Evolutionary conservation across 2,888 invertebrate species (phyloP), one percentile per base, ranked within the genome.

Genomic region (Drosophila putrida): DNA sequence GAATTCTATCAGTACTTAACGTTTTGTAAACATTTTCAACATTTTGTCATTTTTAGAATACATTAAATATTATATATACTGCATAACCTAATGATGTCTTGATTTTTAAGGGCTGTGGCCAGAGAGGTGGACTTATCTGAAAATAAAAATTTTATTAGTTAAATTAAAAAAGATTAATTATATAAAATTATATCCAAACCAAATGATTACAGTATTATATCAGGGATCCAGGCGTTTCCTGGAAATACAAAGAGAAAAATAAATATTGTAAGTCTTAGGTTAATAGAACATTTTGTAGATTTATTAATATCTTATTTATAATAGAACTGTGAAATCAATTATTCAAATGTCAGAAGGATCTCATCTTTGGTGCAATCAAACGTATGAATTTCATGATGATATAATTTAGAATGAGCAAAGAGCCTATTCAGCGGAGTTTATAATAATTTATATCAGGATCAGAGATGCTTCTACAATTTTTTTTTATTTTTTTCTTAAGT

Each of bases 161-260:
- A 5, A 33, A 15, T 13, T 3, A 1, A 39, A 38, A 25, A 36
- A 27, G 27, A 25, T 20, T n/a, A n/a, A n/a, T 11, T 6, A 4
- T 28, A 9, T 4, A 55, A 28, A 36, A 43, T 50, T 33, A 2
- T 67, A 55, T 20, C 46, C 71, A 72, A 72, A 72, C 71, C 71
- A 74, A 36, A 8, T 35, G 5, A 41, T 20, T 25, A 20, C 0
- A 0, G 6, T 20, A 20, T 6, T 8, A 8, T 10, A 4, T 10
- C 2, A 6, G 0, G 9, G 2, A 1, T 11, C 3, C 38, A 20
- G 20, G 20, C 3, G 2, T 1, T 33, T 20, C 6, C 75, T 68
- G 51, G 6, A 72, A 74, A 36, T 50, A 41, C 5, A 73, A 39
- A 36, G 3, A 13, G 4, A 43, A 0, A 41, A 11, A 6, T 4